Conservation (phyloP, 2,113 vertebrate species). For the Otus sunia region DNA sequence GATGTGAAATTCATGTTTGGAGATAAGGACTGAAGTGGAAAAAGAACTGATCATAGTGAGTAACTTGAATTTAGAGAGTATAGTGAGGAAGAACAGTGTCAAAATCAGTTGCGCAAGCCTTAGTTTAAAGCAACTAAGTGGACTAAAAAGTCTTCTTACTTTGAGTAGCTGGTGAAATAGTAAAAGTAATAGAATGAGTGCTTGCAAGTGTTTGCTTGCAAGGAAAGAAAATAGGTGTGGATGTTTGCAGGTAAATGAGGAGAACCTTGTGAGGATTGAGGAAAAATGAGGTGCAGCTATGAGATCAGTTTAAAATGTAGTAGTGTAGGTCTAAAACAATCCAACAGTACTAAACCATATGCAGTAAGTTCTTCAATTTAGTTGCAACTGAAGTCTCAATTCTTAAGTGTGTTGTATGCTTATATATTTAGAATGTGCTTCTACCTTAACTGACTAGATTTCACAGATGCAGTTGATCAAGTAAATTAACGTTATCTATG, state of each 20-base stretch:
- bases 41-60: not conserved
- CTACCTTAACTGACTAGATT: not conserved
- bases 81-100: not conserved
- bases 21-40: not conserved
- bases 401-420: not conserved
- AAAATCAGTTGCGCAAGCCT: not conserved
- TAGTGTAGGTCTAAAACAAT: not conserved
- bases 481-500: not conserved
- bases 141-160: not conserved
- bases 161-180: not conserved
- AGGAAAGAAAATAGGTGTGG: not conserved
- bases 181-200: not conserved
- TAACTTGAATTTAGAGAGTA: not conserved
- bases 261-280: not conserved
- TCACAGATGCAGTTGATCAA: not conserved
- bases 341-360: not conserved
- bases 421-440: not conserved
- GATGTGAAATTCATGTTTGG: not conserved
- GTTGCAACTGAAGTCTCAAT: not conserved
- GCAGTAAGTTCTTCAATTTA: not conserved
- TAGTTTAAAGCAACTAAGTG: not conserved
- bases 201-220: constrained; percentile 21
- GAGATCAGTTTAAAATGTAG: not conserved
- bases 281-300: constrained; percentile 22
- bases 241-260: not conserved